These are phyloP conservation scores for Anoncus sp. DNA, from an alignment of 2,888 invertebrate genomes.

Conservation along the genomic window DNA sequence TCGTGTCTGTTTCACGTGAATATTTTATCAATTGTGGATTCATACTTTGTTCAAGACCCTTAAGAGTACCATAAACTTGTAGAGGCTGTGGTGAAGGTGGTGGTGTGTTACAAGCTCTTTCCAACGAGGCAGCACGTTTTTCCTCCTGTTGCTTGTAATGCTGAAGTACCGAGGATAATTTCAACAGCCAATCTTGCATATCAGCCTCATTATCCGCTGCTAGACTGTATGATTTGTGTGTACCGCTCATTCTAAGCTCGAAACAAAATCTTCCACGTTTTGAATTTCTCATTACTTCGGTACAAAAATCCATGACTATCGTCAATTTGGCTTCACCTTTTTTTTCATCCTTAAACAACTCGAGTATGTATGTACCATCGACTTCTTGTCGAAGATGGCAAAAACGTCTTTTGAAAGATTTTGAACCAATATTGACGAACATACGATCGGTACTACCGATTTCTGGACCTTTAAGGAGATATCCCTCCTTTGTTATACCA, in stretches of 20 bases:
- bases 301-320: slow-evolving; percentile 97
- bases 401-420: slow-evolving; percentile 95
- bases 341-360: slow-evolving; percentile 96
- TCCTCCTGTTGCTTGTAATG: slow-evolving; percentile 92
- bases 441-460: slow-evolving; percentile 94
- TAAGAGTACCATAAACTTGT: slow-evolving; percentile 91
- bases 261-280: slow-evolving; percentile 94
- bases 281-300: slow-evolving; percentile 94
- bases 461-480: slow-evolving; percentile 96
- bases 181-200: slow-evolving; percentile 92
- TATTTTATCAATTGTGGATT: slow-evolving; percentile 96
- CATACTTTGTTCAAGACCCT: slow-evolving; percentile 95
- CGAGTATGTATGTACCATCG: slow-evolving; percentile 95
- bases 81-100: slow-evolving; percentile 86
- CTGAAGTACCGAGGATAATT: slow-evolving; percentile 92
- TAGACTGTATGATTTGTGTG: slow-evolving; percentile 93
- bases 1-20: slow-evolving; percentile 94
- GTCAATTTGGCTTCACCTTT: slow-evolving; percentile 96
- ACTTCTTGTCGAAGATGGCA: slow-evolving; percentile 96
- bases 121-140: slow-evolving; percentile 88
- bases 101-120: slow-evolving; percentile 85
- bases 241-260: slow-evolving; percentile 94
- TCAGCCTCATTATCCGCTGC: slow-evolving; percentile 95
- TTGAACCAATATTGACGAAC: slow-evolving; percentile 96
- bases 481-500: slow-evolving; percentile 95